Evolutionary conservation across 2,888 invertebrate genomes (phyloP).

Genomic region (Apodemia duryi): DNA sequence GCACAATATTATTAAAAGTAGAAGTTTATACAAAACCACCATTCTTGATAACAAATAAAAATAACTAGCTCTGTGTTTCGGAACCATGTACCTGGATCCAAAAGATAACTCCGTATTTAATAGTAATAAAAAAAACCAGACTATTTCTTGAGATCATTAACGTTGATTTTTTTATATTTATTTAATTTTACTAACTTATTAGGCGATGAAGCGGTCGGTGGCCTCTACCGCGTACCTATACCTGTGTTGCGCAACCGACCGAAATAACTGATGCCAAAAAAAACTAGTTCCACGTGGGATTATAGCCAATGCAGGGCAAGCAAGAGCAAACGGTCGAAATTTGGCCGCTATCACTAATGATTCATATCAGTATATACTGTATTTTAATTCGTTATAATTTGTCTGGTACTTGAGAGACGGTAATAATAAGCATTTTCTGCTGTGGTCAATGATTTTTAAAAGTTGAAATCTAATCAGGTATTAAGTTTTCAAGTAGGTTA

Average conservation of each 20-base stretch:
- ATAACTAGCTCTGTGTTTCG: background rate
- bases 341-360: constrained; percentile 3
- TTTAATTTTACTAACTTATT: constrained; percentile 65
- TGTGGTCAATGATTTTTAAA: background rate
- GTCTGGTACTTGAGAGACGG: background rate
- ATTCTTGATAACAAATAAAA: background rate
- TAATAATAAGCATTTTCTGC: background rate
- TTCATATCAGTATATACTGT: constrained; percentile 6
- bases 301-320: constrained; percentile 6
- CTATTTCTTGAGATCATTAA: constrained; percentile 10
- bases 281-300: constrained; percentile 69
- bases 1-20: background rate
- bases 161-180: constrained; percentile 45
- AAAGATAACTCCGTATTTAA: background rate
- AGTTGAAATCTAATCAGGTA: background rate
- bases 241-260: constrained; percentile 63
- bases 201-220: constrained; percentile 49
- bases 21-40: too few relatives aligned
- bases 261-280: constrained; percentile 64
- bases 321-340: constrained; percentile 7
- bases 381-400: constrained; percentile 1
- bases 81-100: background rate
- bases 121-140: background rate
- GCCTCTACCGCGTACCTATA: constrained; percentile 53
- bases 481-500: background rate